Percentiles rank a stretch among this genome's conserved stretches.
phyloP scores from a whole-genome alignment of 2,888 invertebrate genomes.

The Malacosoma neustria region DNA sequence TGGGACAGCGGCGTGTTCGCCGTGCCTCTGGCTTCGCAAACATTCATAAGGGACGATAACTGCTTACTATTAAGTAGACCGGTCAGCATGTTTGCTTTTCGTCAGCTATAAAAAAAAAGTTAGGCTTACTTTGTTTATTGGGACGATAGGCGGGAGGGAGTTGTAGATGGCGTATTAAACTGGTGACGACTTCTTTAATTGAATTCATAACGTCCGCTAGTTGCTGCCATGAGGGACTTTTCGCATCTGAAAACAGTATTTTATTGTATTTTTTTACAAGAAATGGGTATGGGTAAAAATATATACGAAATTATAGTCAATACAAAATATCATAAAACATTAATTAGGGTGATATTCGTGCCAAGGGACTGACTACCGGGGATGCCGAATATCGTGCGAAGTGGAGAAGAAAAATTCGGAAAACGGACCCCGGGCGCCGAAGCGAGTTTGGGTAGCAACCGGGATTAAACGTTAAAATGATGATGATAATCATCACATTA shows the following conservation, averaged over 20 bases:
- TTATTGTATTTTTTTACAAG: no score
- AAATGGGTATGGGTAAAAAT: no score
- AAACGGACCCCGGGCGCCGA: no score
- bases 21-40: neutral
- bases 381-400: no score
- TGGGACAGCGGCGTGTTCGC: neutral
- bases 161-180: conserved; percentile 48
- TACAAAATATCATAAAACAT: no score
- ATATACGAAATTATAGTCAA: no score
- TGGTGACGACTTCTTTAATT: conserved; percentile 52
- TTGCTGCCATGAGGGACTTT: conserved; percentile 50
- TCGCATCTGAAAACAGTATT: conserved; percentile 42
- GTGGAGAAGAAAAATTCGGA: no score
- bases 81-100: neutral
- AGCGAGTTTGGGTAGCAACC: no score
- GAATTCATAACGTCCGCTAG: conserved; percentile 51
- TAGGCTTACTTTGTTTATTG: neutral
- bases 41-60: neutral
- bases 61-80: neutral
- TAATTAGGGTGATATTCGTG: no score
- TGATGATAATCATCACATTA: no score
- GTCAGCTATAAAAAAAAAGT: neutral
- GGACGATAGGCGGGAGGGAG: conserved; percentile 33
- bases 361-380: no score
- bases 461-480: no score